A percentile compares a stretch with the other conserved stretches of the same genome.
Conservation (phyloP, 2,797 vertebrate genomes). For the Rhinella marina region DNA sequence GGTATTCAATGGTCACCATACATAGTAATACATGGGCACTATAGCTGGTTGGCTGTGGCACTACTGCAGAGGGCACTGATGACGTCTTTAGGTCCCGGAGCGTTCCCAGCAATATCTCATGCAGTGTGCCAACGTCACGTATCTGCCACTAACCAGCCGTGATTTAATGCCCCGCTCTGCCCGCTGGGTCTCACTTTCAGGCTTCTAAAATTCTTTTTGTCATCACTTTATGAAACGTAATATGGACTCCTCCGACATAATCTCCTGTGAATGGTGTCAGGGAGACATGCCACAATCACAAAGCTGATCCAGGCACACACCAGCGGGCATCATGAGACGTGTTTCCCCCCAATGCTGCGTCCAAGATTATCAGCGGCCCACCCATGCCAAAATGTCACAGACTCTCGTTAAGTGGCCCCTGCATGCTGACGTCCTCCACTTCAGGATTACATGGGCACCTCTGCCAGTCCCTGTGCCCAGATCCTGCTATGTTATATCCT, state of each 20-base stretch:
- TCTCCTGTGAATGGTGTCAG: conserved; percentile 61
- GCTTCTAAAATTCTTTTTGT: conserved; percentile 46
- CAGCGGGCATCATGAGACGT: conserved; percentile 58
- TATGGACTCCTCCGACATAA: conserved; percentile 52
- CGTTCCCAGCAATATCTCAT: background rate
- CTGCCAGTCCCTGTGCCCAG: background rate
- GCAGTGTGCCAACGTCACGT: background rate
- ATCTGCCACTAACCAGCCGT: background rate
- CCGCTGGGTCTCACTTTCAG: background rate
- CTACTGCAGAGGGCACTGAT: background rate
- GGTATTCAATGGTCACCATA: background rate
- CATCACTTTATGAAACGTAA: conserved; percentile 44
- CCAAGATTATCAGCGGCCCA: conserved; percentile 39
- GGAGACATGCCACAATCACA: conserved; percentile 62
- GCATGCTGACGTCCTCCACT: background rate
- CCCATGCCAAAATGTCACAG: background rate
- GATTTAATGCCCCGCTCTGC: background rate
- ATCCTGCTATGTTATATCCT: background rate
- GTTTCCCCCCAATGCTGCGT: background rate
- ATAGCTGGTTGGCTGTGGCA: background rate
- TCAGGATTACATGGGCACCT: background rate
- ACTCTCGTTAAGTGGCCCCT: background rate
- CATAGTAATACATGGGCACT: background rate
- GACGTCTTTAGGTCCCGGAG: background rate
- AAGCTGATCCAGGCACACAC: conserved; percentile 43